A percentile compares a stretch with the other conserved stretches of the same genome.
Evolutionary conservation across 1,140 invertebrate species (phyloP).

Genomic region (Drosophila yakuba): DNA sequence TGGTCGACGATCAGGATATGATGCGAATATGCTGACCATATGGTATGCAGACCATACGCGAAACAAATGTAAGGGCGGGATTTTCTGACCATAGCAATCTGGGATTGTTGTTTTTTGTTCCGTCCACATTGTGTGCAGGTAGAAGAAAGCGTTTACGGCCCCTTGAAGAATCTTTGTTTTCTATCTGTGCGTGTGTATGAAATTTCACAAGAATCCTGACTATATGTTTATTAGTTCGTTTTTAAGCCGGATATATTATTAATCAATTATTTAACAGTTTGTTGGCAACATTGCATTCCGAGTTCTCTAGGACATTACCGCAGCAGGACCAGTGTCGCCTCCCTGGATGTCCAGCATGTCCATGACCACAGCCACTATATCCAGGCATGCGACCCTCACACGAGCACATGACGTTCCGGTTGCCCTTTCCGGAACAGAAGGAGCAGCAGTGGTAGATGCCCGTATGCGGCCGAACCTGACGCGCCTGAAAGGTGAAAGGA

Average conservation of each 20-base stretch:
- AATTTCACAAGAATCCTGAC: too few species aligned
- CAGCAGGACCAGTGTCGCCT: conserved; percentile 93
- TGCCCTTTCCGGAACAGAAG: conserved; percentile 92
- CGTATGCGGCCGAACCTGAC: conserved; percentile 86
- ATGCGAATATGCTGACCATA: conserved; percentile 10
- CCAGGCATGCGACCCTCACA: conserved; percentile 90
- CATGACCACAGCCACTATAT: conserved; percentile 92
- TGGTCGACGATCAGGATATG: not conserved
- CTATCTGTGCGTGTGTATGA: too few species aligned
- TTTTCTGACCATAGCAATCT: not conserved
- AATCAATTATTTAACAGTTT: conserved; percentile 58
- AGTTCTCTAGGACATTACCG: conserved; percentile 87
- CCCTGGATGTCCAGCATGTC: conserved; percentile 91
- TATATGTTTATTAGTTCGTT: too few species aligned
- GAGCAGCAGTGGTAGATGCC: conserved; percentile 92
- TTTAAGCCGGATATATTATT: too few species aligned
- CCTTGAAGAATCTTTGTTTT: too few species aligned
- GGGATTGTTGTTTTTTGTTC: not conserved
- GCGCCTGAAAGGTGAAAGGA: conserved; percentile 87
- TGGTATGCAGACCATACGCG: not conserved
- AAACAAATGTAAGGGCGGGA: too few species aligned
- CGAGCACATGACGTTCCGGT: conserved; percentile 88
- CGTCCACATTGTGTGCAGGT: too few species aligned
- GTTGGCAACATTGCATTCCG: conserved; percentile 85
- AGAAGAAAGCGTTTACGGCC: too few species aligned